Percentiles rank a stretch among this genome's conserved stretches.
Evolutionary conservation across 2,113 vertebrate genomes (phyloP).

Genomic region (Anolis carolinensis): DNA sequence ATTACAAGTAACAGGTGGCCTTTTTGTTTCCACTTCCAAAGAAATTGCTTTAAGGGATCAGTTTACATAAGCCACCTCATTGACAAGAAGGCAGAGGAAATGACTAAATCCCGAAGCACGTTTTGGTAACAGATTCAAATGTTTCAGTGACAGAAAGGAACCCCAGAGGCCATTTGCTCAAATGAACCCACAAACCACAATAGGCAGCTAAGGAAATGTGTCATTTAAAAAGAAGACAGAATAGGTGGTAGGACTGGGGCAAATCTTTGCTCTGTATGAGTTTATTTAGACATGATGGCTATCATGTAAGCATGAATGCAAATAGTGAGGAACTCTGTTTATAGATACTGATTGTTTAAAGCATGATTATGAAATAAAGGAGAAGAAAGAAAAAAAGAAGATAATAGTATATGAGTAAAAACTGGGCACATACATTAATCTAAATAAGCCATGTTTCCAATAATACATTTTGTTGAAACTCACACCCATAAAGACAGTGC

Average conservation of each 20-base stretch:
- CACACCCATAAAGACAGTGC: neutral
- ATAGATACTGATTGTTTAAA: no score
- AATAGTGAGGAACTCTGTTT: neutral
- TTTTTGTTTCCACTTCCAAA: neutral
- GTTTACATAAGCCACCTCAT: neutral
- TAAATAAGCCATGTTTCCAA: no score
- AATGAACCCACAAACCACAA: neutral
- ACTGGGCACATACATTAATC: no score
- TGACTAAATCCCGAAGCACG: neutral
- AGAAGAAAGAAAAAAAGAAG: neutral
- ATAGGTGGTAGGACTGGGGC: no score
- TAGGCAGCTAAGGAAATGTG: neutral
- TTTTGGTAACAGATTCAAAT: neutral
- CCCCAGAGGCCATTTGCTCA: neutral
- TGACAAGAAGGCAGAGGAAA: neutral
- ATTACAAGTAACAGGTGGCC: neutral
- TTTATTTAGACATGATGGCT: neutral
- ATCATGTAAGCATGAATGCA: neutral
- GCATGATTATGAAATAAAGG: neutral
- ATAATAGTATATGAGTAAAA: neutral
- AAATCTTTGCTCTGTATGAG: neutral
- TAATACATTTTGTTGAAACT: no score
- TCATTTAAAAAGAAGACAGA: neutral
- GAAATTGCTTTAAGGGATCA: neutral
- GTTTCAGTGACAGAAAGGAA: conserved; percentile 7